A percentile compares a stretch with the other conserved stretches of the same genome.
Evolutionary conservation across 2,113 vertebrate species (phyloP).

Genomic region (Cryptotis parvus): DNA sequence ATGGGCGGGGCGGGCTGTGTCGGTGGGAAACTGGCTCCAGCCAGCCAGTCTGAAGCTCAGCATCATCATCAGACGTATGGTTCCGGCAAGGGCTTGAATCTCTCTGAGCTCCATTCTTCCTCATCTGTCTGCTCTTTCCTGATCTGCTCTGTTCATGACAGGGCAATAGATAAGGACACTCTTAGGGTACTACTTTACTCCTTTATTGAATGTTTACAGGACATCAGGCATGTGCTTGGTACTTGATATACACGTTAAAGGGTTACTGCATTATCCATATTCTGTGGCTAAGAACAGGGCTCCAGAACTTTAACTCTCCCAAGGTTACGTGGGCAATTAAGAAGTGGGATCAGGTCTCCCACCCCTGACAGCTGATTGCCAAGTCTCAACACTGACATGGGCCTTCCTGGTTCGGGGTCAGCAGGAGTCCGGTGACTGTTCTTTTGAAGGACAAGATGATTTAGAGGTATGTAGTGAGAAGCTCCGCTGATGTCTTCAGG

Average conservation of each 20-base stretch:
- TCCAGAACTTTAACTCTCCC: conserved; percentile 41
- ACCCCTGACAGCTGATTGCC: background rate
- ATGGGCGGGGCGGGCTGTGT: background rate
- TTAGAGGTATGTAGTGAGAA: background rate
- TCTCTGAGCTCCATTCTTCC: conserved; percentile 35
- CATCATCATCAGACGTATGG: conserved; percentile 27
- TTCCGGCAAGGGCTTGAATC: conserved; percentile 27
- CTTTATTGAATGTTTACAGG: conserved; percentile 22
- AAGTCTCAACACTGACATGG: background rate
- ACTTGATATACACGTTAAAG: background rate
- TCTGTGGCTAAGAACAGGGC: conserved; percentile 34
- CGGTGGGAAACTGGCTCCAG: background rate
- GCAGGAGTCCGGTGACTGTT: background rate
- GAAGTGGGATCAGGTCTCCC: background rate
- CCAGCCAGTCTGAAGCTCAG: conserved; percentile 9
- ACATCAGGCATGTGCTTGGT: conserved; percentile 4
- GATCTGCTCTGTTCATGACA: background rate
- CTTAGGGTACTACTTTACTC: background rate
- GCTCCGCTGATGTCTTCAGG: conserved; percentile 34
- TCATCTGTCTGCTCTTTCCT: conserved; percentile 32
- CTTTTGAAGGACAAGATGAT: conserved; percentile 33
- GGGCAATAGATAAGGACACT: conserved; percentile 18
- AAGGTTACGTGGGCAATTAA: conserved; percentile 30
- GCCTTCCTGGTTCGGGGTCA: conserved; percentile 8
- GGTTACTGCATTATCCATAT: background rate